Evolutionary conservation across 1,140 invertebrate species (phyloP).

Genomic region (Tachypleus tridentatus): DNA sequence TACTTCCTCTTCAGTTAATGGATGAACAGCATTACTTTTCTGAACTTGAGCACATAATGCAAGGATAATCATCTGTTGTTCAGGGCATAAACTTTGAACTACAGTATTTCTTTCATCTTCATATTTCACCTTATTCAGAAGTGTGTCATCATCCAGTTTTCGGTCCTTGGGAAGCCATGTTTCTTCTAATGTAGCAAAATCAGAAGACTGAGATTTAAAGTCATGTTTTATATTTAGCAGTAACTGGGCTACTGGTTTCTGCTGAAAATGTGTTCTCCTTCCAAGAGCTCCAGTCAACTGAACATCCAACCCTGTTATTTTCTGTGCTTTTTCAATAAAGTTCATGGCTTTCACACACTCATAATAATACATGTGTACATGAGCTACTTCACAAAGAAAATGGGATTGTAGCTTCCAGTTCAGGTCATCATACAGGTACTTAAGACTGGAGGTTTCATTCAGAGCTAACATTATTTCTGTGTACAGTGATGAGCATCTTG

Average conservation of each 20-base stretch:
- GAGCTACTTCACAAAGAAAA: constrained; percentile 57
- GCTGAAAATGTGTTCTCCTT: constrained; percentile 78
- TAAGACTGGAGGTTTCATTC: constrained; percentile 28
- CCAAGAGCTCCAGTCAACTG: constrained; percentile 60
- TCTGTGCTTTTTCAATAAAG: constrained; percentile 48
- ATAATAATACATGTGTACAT: constrained; percentile 58
- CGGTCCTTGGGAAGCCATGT: constrained; percentile 38
- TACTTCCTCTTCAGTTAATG: constrained; percentile 63
- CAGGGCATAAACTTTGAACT: constrained; percentile 46
- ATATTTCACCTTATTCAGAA: constrained; percentile 63
- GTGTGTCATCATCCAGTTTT: constrained; percentile 66
- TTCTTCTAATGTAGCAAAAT: constrained; percentile 2
- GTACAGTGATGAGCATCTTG: constrained; percentile 50
- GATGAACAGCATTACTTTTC: constrained; percentile 59
- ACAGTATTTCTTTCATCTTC: constrained; percentile 42
- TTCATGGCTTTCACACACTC: constrained; percentile 53
- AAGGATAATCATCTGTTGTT: constrained; percentile 67
- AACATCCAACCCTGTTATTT: constrained; percentile 49
- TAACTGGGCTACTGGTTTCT: constrained; percentile 64
- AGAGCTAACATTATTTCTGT: constrained; percentile 46
- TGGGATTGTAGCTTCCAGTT: constrained; percentile 36
- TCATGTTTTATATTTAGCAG: constrained; percentile 46
- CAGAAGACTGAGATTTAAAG: constrained; percentile 28
- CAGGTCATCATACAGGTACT: constrained; percentile 9
- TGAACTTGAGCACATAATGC: constrained; percentile 49